phyloP scores from a whole-genome alignment of 2,888 invertebrate genomes.

The Alviniconcha strummeri region DNA sequence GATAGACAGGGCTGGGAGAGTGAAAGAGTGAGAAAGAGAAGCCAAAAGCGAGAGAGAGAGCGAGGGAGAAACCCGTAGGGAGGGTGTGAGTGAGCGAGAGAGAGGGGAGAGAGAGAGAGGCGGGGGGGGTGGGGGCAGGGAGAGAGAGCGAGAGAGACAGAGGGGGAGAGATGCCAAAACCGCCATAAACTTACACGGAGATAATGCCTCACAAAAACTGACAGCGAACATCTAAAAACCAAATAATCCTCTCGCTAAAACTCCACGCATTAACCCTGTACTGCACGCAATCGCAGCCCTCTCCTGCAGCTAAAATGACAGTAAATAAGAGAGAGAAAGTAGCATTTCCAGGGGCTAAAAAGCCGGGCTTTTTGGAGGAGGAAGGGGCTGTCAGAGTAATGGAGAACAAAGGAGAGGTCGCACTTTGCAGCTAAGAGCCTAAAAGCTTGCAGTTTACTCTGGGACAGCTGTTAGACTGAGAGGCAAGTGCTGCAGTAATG shows the following conservation, averaged over 20 bases:
- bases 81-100: not conserved
- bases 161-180: not conserved
- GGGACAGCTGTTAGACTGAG: not conserved
- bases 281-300: too few relatives aligned
- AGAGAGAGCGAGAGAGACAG: not conserved
- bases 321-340: too few relatives aligned
- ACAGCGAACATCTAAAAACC: too few relatives aligned
- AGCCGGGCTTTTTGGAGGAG: not conserved
- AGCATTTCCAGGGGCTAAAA: too few relatives aligned
- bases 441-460: not conserved
- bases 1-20: too few relatives aligned
- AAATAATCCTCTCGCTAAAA: too few relatives aligned
- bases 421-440: slow-evolving; percentile 17
- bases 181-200: not conserved
- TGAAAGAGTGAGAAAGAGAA: too few relatives aligned
- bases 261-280: too few relatives aligned
- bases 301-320: too few relatives aligned
- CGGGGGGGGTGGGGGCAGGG: slow-evolving; percentile 12
- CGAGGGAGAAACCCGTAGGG: not conserved
- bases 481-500: too few relatives aligned
- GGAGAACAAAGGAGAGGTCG: slow-evolving; percentile 20
- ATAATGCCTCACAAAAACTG: too few relatives aligned
- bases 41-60: too few relatives aligned
- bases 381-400: slow-evolving; percentile 17
- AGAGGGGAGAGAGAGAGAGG: slow-evolving; percentile 14